phyloP scores from a whole-genome alignment of 2,797 vertebrate genomes.

The Stomatorhinus walkeri region DNA sequence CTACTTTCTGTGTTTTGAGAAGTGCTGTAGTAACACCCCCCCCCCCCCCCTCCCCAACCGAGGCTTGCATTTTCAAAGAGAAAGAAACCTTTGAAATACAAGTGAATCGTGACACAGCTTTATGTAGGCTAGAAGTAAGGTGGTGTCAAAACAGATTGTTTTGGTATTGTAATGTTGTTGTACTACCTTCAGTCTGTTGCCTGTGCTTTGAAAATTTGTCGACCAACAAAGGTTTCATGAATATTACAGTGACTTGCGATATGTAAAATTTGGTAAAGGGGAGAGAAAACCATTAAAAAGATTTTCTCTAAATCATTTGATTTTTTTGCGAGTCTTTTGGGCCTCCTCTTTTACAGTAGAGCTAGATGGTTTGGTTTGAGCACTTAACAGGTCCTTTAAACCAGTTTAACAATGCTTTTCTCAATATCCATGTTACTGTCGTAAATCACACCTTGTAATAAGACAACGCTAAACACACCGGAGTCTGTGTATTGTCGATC shows the following conservation, averaged over 20 bases:
- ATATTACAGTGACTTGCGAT: not conserved
- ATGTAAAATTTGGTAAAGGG: not conserved
- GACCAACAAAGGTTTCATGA: slow-evolving; percentile 3
- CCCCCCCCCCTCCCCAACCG: not conserved
- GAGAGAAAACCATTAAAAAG: not conserved
- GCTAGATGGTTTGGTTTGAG: slow-evolving; percentile 15
- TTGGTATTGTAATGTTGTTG: slow-evolving; percentile 37
- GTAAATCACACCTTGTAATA: slow-evolving; percentile 14
- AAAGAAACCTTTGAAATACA: slow-evolving; percentile 12
- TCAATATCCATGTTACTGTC: slow-evolving; percentile 15
- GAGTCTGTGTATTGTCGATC: slow-evolving; percentile 42
- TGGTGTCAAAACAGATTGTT: slow-evolving; percentile 38
- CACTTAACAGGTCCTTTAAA: slow-evolving; percentile 22
- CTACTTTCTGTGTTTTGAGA: not conserved
- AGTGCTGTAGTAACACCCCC: not conserved
- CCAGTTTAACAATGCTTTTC: slow-evolving; percentile 33
- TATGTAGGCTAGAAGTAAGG: slow-evolving; percentile 27
- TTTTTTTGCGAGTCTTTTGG: slow-evolving; percentile 13
- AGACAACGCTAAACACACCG: slow-evolving; percentile 29
- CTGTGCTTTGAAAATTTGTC: slow-evolving; percentile 30
- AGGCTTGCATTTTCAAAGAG: not conserved
- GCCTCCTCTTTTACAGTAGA: slow-evolving; percentile 15
- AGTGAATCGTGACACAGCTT: slow-evolving; percentile 32
- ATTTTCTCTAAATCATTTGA: not conserved
- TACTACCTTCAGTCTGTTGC: slow-evolving; percentile 28